Evolutionary conservation across 2,113 vertebrate genomes (phyloP).

Genomic region (Hyperoodon ampullatus): DNA sequence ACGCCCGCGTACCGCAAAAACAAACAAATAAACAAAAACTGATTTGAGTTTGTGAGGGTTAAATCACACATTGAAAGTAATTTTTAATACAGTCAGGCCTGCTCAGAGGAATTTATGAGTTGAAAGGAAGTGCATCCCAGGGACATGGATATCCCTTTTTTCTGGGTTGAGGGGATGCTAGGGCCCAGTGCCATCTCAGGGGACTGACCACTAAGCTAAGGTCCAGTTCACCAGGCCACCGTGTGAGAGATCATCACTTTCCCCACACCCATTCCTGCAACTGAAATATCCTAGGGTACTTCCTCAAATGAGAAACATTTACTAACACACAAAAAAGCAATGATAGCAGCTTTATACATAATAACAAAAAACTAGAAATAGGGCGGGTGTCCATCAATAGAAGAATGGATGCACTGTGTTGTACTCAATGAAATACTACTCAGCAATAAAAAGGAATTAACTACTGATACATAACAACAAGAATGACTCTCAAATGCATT

Average conservation of each 20-base stretch:
- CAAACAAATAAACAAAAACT: background rate
- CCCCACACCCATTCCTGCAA: background rate
- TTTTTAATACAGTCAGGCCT: background rate
- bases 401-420: background rate
- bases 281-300: background rate
- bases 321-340: constrained; percentile 17
- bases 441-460: background rate
- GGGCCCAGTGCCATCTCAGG: background rate
- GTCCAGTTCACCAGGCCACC: background rate
- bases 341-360: background rate
- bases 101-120: background rate
- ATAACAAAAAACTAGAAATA: background rate
- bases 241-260: background rate
- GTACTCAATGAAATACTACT: background rate
- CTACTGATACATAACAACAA: background rate
- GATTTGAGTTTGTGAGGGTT: background rate
- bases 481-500: background rate
- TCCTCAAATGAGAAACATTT: background rate
- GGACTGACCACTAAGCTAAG: background rate
- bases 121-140: background rate
- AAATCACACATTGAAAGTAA: background rate
- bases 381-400: background rate
- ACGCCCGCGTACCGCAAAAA: too few relatives aligned
- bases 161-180: background rate
- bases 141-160: background rate